A percentile compares a stretch with the other conserved stretches of the same genome.
phyloP scores from a whole-genome alignment of 1,140 invertebrate species.

The Drosophila truncata region DNA sequence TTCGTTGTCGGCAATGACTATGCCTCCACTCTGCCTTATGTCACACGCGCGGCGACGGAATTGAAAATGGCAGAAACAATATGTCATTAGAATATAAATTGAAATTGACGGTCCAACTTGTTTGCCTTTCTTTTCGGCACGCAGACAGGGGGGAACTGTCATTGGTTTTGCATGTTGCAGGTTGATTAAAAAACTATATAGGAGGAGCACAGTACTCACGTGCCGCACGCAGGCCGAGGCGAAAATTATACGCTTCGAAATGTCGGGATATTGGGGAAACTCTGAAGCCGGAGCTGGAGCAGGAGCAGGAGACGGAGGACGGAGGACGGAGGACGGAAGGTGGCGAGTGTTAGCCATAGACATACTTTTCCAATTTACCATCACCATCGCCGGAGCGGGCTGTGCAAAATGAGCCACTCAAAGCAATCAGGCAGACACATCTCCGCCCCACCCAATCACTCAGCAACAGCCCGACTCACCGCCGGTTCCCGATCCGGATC shows the following conservation, averaged over 20 bases:
- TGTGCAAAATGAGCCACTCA: slow-evolving; percentile 66
- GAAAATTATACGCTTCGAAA: slow-evolving; percentile 25
- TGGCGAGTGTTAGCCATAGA: slow-evolving; percentile 27
- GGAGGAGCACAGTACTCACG: slow-evolving; percentile 37
- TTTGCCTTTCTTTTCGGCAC: slow-evolving; percentile 46
- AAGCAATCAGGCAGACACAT: slow-evolving; percentile 57
- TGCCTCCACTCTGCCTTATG: neutral
- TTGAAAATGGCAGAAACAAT: slow-evolving; percentile 60
- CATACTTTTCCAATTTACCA: slow-evolving; percentile 67
- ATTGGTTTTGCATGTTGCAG: slow-evolving; percentile 57
- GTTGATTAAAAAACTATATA: slow-evolving; percentile 61
- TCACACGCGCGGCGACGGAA: slow-evolving; percentile 41
- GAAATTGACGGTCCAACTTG: slow-evolving; percentile 58
- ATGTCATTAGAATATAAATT: slow-evolving; percentile 71
- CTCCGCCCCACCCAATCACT: slow-evolving; percentile 57
- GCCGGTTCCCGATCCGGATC: slow-evolving; percentile 10
- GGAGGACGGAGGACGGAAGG: neutral
- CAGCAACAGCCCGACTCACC: slow-evolving; percentile 21
- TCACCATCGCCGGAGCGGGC: slow-evolving; percentile 14
- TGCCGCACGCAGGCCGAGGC: slow-evolving; percentile 54
- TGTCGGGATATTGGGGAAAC: neutral
- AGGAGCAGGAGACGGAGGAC: neutral
- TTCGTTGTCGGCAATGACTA: neutral
- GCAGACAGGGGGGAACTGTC: slow-evolving; percentile 35
- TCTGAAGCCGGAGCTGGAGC: neutral